Evolutionary conservation across 2,797 vertebrate genomes (phyloP).

Genomic region (Champsocephalus esox): DNA sequence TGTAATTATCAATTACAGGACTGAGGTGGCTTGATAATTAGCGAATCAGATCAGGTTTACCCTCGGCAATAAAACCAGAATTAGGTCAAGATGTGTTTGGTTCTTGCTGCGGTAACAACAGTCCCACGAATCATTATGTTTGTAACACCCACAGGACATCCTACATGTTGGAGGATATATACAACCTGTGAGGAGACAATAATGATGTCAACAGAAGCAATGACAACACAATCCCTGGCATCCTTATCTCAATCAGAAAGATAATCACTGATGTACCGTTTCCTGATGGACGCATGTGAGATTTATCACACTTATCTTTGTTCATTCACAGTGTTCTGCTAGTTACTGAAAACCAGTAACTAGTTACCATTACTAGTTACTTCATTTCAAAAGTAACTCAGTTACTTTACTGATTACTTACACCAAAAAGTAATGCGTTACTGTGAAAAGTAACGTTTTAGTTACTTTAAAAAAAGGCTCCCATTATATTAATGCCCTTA

Average conservation of each 20-base stretch:
- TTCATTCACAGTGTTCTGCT: too few species aligned
- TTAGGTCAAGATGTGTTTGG: constrained; percentile 55
- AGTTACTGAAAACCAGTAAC: too few species aligned
- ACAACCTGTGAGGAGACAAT: background rate
- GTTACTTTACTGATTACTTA: too few species aligned
- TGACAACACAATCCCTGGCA: background rate
- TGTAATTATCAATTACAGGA: constrained; percentile 77
- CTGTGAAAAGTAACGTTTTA: too few species aligned
- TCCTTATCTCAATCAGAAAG: background rate
- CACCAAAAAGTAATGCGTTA: too few species aligned
- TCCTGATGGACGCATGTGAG: background rate
- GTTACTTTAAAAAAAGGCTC: too few species aligned
- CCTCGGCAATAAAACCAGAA: constrained; percentile 50
- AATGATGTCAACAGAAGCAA: background rate
- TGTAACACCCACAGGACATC: constrained; percentile 22
- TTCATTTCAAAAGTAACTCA: too few species aligned
- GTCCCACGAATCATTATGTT: constrained; percentile 22
- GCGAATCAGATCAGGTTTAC: constrained; percentile 63
- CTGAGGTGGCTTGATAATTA: constrained; percentile 65
- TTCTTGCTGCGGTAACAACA: constrained; percentile 25
- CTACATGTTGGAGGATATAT: background rate
- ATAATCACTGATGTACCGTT: background rate
- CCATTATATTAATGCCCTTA: too few species aligned
- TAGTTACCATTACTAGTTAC: too few species aligned
- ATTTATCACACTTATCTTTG: background rate